These are phyloP conservation scores for Cantharis nigra DNA, from an alignment of 2,888 invertebrate genomes.

Conservation along the genomic window DNA sequence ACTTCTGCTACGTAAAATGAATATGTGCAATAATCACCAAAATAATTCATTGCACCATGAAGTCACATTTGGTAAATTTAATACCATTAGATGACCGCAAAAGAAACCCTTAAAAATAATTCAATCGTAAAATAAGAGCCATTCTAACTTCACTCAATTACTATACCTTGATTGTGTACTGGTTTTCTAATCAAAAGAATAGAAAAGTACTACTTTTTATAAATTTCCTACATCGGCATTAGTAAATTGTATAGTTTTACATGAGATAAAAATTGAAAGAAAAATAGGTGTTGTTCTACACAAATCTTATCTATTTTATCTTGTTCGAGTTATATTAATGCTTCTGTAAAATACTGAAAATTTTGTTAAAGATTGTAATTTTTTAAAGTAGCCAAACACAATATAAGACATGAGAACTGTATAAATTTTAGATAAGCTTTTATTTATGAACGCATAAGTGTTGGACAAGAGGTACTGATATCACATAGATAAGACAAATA, in stretches of 20 bases:
- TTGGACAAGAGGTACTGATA: constrained; percentile 13
- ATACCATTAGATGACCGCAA: constrained; percentile 31
- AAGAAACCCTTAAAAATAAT: constrained; percentile 20
- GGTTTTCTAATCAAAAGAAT: background rate
- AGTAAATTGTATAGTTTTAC: background rate
- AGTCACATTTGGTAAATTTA: constrained; percentile 30
- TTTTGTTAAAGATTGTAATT: background rate
- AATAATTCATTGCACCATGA: constrained; percentile 31
- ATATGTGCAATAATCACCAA: constrained; percentile 20
- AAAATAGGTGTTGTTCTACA: constrained; percentile 5
- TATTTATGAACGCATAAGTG: constrained; percentile 21
- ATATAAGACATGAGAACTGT: constrained; percentile 1
- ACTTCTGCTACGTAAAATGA: constrained; percentile 17
- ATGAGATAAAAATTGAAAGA: background rate
- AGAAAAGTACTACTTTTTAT: background rate
- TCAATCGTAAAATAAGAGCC: constrained; percentile 27
- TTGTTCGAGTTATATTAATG: constrained; percentile 4
- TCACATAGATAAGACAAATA: constrained; percentile 17
- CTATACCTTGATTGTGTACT: constrained; percentile 4
- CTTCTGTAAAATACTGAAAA: background rate
- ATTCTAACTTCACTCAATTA: constrained; percentile 23
- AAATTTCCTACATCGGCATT: background rate
- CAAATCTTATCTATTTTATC: constrained; percentile 2
- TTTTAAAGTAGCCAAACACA: background rate
- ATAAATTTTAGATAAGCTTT: constrained; percentile 4